Evolutionary conservation across 2,888 invertebrate genomes (phyloP), one percentile per base, ranked within the genome.

Genomic region (Tinea pellionella): DNA sequence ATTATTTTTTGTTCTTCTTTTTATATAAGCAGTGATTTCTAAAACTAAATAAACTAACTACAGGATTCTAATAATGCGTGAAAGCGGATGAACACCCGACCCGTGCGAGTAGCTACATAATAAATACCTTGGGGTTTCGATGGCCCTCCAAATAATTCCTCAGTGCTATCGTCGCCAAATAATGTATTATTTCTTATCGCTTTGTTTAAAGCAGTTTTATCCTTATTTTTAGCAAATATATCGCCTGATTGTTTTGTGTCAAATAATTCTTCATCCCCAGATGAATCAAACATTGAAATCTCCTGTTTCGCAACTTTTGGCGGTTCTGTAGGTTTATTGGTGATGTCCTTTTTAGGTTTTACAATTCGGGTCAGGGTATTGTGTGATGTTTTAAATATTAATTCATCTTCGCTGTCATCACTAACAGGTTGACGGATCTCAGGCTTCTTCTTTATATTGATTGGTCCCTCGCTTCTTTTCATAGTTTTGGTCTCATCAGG

Each of bases 211-310:
- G 37, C 9, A 47, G 47, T 15, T 15, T 47, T 47, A 15, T 47
- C 24, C n/a, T 13, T 37, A 37, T 37, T 58, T 19, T 60, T 61
- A 41, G 29, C 9, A 15, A 15, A 15, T 47, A 58, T 29, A 47
- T 43, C 47, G 1, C 65, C 64, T 0, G 61, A 32, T 0, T 13
- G 37, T n/a, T 67, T 64, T 61, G 67, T 70, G 19, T 69, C 67
- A 62, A 80, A 79, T 43, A 85, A 66, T 63, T 78, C 73, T 30
- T 83, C 80, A 53, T 82, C 79, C 41, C 75, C 75, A 0, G 71
- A 64, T 63, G 79, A 76, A 61, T 72, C 76, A 56, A 85, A 81
- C 18, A 84, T 61, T 0, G 76, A 68, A 41, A 65, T 69, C 64
- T 68, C 70, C 0, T 24, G 6, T 12, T 53, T 51, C 24, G 24